Evolutionary conservation across 2,888 invertebrate species (phyloP), one percentile per base, ranked within the genome.

Genomic region (Geophilus truncorum): DNA sequence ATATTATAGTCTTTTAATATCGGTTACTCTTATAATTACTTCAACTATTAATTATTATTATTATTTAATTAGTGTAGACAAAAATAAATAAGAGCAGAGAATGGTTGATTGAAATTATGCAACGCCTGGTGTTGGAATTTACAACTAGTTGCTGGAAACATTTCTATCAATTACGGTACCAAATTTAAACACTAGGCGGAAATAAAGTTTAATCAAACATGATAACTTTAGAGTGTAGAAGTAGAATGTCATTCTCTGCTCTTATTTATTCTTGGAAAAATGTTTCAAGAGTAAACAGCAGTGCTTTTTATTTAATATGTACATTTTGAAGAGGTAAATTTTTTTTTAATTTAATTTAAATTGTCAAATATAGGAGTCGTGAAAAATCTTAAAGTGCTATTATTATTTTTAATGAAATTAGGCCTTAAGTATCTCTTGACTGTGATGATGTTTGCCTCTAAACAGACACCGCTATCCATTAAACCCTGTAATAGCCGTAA

Each of bases 361-460:
- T 10, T 21, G 57, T 5, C 21, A 23, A 62, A 62, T 21, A 18
- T 23, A 18, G 57, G 23, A 28, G 7, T n/a, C 12, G 12, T n/a
- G 28, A 70, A 70, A 70, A 3, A 2, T 28, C 25, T n/a, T 25
- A 70, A 25, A 25, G 70, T 28, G 28, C 70, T 70, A 70, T 28
- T 70, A 70, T 70, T 70, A 1, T 51, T 51, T 51, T 18, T 21
- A 23, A 10, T 12, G 9, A 23, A 70, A 70, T 70, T 70, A 70
- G 70, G 70, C 70, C 70, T 28, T 70, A 70, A n/a, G 28, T 70
- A 70, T 70, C 70, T 70, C 70, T 70, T 70, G 70, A 70, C 70
- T 70, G 70, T 70, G 70, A 70, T 70, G 70, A 70, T 28, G 70
- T 70, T 70, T 23, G 25, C 70, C 28, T 28, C 28, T 23, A 70